phyloP scores from a whole-genome alignment of 1,140 invertebrate species.

The Hirudo medicinalis region DNA sequence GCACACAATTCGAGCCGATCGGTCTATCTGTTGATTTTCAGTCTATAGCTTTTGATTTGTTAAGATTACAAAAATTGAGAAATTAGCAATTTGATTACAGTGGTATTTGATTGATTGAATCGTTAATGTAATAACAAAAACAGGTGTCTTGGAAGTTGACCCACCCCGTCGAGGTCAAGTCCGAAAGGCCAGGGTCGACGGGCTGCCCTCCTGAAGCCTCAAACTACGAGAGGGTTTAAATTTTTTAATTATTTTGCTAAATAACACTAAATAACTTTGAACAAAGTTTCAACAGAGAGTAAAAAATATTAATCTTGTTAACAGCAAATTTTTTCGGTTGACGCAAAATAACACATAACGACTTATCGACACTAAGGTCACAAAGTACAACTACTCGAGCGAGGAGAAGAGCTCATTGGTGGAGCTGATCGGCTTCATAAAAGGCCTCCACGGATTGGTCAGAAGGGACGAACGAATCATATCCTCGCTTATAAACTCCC shows the following conservation, averaged over 20 bases:
- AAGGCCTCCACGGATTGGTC: conserved; percentile 92
- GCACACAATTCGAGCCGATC: no score
- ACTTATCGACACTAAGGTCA: no score
- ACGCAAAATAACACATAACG: background rate
- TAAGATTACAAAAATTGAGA: no score
- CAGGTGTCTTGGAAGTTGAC: conserved; percentile 84
- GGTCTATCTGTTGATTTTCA: no score
- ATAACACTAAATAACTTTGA: no score
- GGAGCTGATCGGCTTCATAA: conserved; percentile 98
- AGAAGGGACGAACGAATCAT: conserved; percentile 92
- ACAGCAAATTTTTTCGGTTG: background rate
- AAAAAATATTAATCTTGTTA: no score
- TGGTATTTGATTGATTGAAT: background rate
- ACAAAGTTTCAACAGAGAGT: no score
- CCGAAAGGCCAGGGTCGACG: conserved; percentile 60
- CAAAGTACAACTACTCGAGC: conserved; percentile 89
- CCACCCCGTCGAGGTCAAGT: conserved; percentile 83
- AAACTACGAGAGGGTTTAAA: conserved; percentile 72
- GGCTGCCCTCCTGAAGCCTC: conserved; percentile 88
- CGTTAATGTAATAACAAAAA: background rate
- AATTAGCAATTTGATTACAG: no score
- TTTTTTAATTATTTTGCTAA: background rate
- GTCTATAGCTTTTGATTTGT: no score
- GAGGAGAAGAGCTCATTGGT: conserved; percentile 97
- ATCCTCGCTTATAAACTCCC: conserved; percentile 79